Percentiles rank a stretch among this genome's conserved stretches.
phyloP scores from a whole-genome alignment of 2,888 invertebrate species.

The Volucella inflata region DNA sequence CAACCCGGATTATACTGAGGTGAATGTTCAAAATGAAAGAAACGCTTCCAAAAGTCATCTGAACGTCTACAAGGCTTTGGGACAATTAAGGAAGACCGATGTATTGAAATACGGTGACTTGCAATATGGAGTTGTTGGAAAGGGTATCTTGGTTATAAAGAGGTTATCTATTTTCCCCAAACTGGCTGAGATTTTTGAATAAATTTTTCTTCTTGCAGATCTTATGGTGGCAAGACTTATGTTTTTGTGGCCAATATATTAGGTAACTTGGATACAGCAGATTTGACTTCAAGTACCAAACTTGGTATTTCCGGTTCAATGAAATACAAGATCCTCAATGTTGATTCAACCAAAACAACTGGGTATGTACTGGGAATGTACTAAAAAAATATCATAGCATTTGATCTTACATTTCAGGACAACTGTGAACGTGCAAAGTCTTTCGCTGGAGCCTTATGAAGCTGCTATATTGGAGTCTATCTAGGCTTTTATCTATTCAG shows the following conservation, averaged over 20 bases:
- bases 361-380: slow-evolving; percentile 77
- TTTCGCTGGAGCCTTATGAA: slow-evolving; percentile 79
- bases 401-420: slow-evolving; percentile 75
- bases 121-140: slow-evolving; percentile 78
- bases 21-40: slow-evolving; percentile 86
- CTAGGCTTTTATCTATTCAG: slow-evolving; percentile 57
- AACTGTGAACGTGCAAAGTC: slow-evolving; percentile 74
- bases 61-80: slow-evolving; percentile 86
- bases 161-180: slow-evolving; percentile 67
- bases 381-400: not conserved
- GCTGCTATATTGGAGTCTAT: slow-evolving; percentile 80
- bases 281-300: slow-evolving; percentile 79
- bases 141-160: slow-evolving; percentile 79
- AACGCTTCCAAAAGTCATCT: slow-evolving; percentile 85
- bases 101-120: slow-evolving; percentile 79
- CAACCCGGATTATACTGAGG: slow-evolving; percentile 85
- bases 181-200: not conserved
- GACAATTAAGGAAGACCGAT: slow-evolving; percentile 81
- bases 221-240: slow-evolving; percentile 78
- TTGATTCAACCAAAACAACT: slow-evolving; percentile 77
- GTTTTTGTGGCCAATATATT: slow-evolving; percentile 85
- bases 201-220: slow-evolving; percentile 2
- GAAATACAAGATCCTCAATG: slow-evolving; percentile 78
- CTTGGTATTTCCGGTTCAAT: slow-evolving; percentile 77
- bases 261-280: slow-evolving; percentile 78